Evolutionary conservation across 1,140 invertebrate species (phyloP).

Genomic region (Ips typographus): DNA sequence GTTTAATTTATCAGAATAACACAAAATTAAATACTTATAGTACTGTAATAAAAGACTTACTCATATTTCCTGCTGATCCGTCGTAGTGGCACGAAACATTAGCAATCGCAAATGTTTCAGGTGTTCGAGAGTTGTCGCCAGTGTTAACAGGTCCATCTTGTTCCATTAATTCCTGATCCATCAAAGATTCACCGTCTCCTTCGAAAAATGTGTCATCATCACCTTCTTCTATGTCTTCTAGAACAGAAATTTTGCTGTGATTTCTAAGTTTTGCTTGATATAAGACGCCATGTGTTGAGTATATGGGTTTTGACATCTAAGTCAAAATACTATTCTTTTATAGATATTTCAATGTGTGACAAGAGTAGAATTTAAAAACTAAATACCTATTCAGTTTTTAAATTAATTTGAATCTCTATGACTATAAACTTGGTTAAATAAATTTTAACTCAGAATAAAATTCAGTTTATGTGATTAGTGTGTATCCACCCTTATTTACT

Average conservation of each 20-base stretch:
- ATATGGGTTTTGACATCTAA: no score
- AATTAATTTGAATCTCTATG: no score
- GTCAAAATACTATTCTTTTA: no score
- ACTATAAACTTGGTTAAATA: no score
- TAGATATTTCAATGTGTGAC: no score
- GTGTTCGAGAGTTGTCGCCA: conserved; percentile 36
- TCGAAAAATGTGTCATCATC: conserved; percentile 49
- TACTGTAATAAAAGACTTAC: neutral
- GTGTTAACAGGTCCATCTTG: conserved; percentile 45
- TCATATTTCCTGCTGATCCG: conserved; percentile 50
- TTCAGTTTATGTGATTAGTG: no score
- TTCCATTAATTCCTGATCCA: conserved; percentile 50
- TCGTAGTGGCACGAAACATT: conserved; percentile 63
- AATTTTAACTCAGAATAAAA: no score
- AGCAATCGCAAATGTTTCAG: conserved; percentile 59
- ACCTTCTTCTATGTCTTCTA: conserved; percentile 46
- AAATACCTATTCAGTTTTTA: no score
- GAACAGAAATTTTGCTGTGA: conserved; percentile 8
- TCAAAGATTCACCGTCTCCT: conserved; percentile 46
- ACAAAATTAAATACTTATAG: neutral
- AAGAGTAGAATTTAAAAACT: no score
- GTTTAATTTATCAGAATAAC: neutral
- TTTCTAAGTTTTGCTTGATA: neutral
- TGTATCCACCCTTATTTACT: no score
- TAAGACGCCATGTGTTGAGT: no score